A percentile compares a stretch with the other conserved stretches of the same genome.
Conservation (phyloP, 2,113 vertebrate genomes). For the Riparia riparia region DNA sequence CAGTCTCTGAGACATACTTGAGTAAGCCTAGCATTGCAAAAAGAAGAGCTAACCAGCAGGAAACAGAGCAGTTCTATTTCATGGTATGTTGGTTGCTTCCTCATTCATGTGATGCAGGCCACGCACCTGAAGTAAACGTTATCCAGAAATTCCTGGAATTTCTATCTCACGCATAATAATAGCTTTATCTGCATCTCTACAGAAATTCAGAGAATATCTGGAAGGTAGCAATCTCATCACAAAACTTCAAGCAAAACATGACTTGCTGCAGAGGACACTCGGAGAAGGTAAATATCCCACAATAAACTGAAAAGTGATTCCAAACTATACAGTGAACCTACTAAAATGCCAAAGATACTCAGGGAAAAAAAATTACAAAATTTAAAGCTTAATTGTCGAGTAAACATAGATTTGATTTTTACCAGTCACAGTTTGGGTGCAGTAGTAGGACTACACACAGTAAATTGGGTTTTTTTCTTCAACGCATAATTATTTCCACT, state of each 20-base stretch:
- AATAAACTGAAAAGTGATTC: neutral
- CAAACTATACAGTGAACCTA: neutral
- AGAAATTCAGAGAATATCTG: conserved; percentile 98
- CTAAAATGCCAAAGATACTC: neutral
- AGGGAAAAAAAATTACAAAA: neutral
- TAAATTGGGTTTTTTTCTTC: conserved; percentile 4
- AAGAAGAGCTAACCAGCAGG: conserved; percentile 96
- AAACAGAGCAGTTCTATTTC: conserved; percentile 98
- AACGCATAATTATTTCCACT: neutral
- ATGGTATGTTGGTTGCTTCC: conserved; percentile 81
- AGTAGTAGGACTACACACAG: neutral
- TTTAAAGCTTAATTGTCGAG: neutral
- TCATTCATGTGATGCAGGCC: neutral
- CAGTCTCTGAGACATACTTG: conserved; percentile 95
- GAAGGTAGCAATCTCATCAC: conserved; percentile 98
- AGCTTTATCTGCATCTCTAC: conserved; percentile 74
- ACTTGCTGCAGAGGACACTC: conserved; percentile 92
- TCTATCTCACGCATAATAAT: conserved; percentile 5
- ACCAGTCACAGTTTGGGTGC: neutral
- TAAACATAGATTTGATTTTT: neutral
- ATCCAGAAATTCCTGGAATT: neutral
- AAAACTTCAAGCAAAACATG: conserved; percentile 98
- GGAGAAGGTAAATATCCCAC: conserved; percentile 87
- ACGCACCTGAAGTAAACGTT: neutral
- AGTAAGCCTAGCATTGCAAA: conserved; percentile 98